Base-by-base conservation (phyloP, 2,888 invertebrate genomes). In the Parnassius glacialis region DNA sequence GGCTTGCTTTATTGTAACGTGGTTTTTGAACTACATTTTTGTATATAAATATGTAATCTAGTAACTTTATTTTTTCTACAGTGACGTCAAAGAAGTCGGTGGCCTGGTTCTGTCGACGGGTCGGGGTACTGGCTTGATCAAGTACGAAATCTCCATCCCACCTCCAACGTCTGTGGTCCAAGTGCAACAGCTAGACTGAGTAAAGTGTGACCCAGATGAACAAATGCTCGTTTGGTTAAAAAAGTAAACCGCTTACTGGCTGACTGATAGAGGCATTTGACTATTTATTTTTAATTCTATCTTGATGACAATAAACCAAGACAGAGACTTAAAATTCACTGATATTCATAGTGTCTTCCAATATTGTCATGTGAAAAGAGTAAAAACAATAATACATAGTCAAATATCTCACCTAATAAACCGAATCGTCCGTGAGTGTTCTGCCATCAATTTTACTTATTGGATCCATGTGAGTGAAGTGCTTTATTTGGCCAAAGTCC, bases 141-240 rank as follows among this genome's bases (percentile, higher is more conserved):
- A 93, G 78, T 93, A 93, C 75, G 93, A 93, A 82, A 93, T 93
- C 68, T 84, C 89, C 34, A 86, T 93, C 67, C 93, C 93, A 1
- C 92, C 88, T 25, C 89, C 92, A 64, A 77, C 82, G 9, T 84
- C 88, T 0, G 90, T 90, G 3, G 90, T 92, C 0, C 92, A 92
- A 66, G 92, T 92, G 62, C 92, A 92, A 64, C 88, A 87, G 66
- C 73, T 92, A n/a, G 92, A 92, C 78, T 92, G 87, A 90, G 78
- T 69, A 34, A 76, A 66, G 69, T 68, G 66, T 1, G 74, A 77
- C 55, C 73, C 72, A 59, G 71, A 72, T 64, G 73, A 74, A 55
- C 64, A 69, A 5, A 64, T 65, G 66, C 54, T 70, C 42, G 69
- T 72, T 62, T 74, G 72, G 74, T 59, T 70, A 25, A 67, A 73